These are phyloP conservation scores for Strigops habroptila DNA, from an alignment of 2,113 vertebrate species.

Conservation along the genomic window DNA sequence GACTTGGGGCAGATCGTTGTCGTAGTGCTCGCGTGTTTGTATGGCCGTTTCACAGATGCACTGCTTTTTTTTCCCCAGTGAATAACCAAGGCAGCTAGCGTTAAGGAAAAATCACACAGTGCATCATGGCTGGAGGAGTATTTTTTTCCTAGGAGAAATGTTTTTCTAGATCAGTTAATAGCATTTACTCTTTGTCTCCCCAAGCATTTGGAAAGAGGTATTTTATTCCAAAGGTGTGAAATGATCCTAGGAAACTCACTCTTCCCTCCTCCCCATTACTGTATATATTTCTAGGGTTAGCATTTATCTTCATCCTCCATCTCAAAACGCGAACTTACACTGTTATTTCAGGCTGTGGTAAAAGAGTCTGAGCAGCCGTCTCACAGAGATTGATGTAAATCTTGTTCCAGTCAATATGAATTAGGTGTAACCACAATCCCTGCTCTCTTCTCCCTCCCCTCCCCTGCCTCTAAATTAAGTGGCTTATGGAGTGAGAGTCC, in stretches of 20 bases:
- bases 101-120: background rate
- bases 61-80: background rate
- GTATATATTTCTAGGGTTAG: background rate
- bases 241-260: background rate
- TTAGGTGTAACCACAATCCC: background rate
- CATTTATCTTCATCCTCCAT: background rate
- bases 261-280: accelerated
- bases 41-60: background rate
- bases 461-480: background rate
- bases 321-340: background rate
- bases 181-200: background rate
- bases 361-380: background rate
- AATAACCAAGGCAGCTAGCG: background rate
- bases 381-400: accelerated
- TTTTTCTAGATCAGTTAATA: background rate
- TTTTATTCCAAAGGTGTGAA: background rate
- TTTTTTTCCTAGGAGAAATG: background rate
- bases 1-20: background rate
- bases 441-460: background rate
- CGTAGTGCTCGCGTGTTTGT: background rate
- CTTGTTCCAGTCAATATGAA: background rate
- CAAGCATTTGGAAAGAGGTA: background rate
- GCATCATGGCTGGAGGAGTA: background rate
- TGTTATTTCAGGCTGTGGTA: slow-evolving; percentile 7
- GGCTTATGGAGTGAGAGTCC: background rate